phyloP scores from a whole-genome alignment of 1,140 invertebrate species.

The Neodiprion fabricii region DNA sequence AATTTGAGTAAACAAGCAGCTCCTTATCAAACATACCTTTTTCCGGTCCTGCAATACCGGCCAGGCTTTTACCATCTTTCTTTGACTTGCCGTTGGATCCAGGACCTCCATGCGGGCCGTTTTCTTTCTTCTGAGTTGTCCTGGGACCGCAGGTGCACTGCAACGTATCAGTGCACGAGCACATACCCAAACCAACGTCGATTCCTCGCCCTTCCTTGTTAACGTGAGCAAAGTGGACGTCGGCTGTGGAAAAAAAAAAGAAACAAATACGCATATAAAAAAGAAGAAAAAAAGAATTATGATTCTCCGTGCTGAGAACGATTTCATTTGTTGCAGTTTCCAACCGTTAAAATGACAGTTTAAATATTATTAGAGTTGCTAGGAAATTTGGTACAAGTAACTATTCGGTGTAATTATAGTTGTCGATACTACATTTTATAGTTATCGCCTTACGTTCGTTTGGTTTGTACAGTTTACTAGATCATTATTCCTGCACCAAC shows the following conservation, averaged over 20 bases:
- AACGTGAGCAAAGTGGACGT: constrained; percentile 49
- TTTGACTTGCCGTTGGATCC: constrained; percentile 26
- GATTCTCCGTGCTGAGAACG: no score
- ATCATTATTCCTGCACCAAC: no score
- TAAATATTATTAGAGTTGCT: no score
- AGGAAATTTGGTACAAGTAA: no score
- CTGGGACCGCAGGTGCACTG: constrained; percentile 51
- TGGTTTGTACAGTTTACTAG: no score
- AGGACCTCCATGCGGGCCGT: neutral
- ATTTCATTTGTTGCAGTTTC: no score
- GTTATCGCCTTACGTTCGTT: no score
- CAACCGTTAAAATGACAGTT: no score
- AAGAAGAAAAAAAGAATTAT: no score
- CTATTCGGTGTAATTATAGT: no score
- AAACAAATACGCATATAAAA: neutral
- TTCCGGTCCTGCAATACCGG: neutral
- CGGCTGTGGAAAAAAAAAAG: constrained; percentile 42
- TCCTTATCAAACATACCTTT: neutral
- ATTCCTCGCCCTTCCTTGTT: constrained; percentile 59
- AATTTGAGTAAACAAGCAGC: no score
- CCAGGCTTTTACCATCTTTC: constrained; percentile 34
- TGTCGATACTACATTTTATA: no score
- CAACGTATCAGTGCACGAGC: constrained; percentile 59
- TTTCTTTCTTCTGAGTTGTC: constrained; percentile 29
- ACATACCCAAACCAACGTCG: constrained; percentile 56